Base-by-base conservation (phyloP, 2,888 invertebrate species). In the Caenorhabditis sp. region DNA sequence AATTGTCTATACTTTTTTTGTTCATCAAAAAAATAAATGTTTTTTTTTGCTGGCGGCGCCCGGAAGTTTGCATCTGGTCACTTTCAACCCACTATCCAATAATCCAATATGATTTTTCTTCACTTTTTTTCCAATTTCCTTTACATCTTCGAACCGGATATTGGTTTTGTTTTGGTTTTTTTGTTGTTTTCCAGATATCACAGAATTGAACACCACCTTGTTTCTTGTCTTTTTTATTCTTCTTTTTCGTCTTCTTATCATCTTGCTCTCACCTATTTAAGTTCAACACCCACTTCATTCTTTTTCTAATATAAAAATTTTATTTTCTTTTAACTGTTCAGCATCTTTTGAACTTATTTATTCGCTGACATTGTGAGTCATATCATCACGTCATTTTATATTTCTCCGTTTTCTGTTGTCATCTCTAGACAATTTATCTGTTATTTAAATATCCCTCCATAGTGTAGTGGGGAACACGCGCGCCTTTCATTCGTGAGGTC, bases 101-200 rank as follows among this genome's bases (percentile, higher is more conserved):
- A 27, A n/a, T 14, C 50, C 20, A 25, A 10, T 50, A 58, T 58
- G 27, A 26, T 26, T 58, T 52, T 27, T 50, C 27, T 43, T 43
- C 50, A 60, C 50, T 21, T 43, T 49, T 59, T 43, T 20, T 7
- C 59, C 17, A 5, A n/a, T 49, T 59, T 59, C 50, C 26, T 26
- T 14, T 20, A 25, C 26, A 14, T 23, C 10, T 59, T 43, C 21
- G 14, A 10, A n/a, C 27, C 27, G 7, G 50, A 27, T 17, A 60
- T 52, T 52, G 60, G 50, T 50, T 52, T 27, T 2, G 27, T 38
- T 12, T 43, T 26, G 36, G 3, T 20, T 21, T 59, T 49, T 23
- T 59, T 58, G 10, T 31, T 58, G 5, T 58, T 10, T 20, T 58
- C 36, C 31, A 31, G 20, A 36, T 1, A 43, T 43, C 26, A 3